Conservation (phyloP, 2,113 vertebrate genomes). For the Oncorhynchus gorbuscha region DNA sequence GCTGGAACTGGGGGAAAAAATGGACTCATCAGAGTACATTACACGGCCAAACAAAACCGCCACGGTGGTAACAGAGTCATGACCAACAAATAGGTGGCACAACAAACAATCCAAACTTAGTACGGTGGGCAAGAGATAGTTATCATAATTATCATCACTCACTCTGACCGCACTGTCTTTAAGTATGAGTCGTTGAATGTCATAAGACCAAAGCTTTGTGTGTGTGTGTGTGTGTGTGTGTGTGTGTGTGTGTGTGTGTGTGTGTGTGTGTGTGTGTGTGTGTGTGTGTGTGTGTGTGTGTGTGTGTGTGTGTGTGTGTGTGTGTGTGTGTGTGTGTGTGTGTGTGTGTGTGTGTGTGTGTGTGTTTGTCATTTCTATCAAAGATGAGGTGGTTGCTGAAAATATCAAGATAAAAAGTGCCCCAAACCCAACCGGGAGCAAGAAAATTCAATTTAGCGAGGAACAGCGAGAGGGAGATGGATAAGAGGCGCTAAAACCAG, state of each 20-base stretch:
- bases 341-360: neutral
- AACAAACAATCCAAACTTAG: neutral
- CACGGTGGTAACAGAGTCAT: neutral
- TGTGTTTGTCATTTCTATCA: neutral
- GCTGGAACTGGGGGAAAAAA: too few relatives aligned
- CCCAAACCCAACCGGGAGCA: neutral
- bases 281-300: neutral
- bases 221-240: neutral
- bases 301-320: neutral
- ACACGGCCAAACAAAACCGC: neutral
- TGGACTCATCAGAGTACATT: too few relatives aligned
- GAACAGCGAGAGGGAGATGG: neutral
- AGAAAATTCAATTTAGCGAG: neutral
- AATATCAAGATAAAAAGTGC: neutral
- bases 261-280: neutral
- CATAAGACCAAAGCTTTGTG: neutral
- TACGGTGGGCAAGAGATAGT: neutral
- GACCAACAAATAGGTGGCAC: neutral
- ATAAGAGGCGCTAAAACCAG: neutral
- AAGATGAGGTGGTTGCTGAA: neutral
- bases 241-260: neutral
- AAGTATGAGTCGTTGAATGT: constrained; percentile 26
- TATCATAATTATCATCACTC: constrained; percentile 7
- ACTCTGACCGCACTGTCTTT: constrained; percentile 11
- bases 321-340: neutral